A percentile compares a stretch with the other conserved stretches of the same genome.
These are phyloP conservation scores for Notiomystis cincta DNA, from an alignment of 2,113 vertebrate genomes.

Conservation along the genomic window DNA sequence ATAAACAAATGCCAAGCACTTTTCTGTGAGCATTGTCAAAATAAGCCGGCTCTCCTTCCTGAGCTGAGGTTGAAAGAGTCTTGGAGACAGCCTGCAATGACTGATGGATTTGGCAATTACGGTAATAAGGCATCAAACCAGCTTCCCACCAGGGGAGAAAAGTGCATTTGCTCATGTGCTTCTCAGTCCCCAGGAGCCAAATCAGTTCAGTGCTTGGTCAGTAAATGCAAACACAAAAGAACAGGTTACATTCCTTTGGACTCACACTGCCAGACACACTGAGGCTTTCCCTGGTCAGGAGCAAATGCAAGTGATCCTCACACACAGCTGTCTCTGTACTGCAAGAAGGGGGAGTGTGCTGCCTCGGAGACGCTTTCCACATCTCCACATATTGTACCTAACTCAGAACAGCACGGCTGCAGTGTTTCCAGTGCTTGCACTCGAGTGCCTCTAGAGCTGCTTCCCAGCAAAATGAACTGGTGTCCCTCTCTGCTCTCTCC, in stretches of 20 bases:
- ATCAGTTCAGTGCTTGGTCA: neutral
- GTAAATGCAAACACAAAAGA: neutral
- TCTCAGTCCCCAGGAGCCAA: neutral
- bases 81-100: neutral
- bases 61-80: neutral
- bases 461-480: neutral
- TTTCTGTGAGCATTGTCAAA: constrained; percentile 22
- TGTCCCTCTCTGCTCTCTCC: neutral
- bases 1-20: constrained; percentile 12
- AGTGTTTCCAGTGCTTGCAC: neutral
- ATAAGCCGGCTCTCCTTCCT: neutral
- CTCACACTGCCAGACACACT: neutral
- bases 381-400: neutral
- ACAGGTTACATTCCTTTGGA: neutral
- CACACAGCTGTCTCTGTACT: neutral
- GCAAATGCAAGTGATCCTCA: neutral
- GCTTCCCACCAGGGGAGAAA: neutral
- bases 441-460: constrained; percentile 45
- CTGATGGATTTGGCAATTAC: constrained; percentile 32
- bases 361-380: neutral
- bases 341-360: neutral
- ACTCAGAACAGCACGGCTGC: neutral
- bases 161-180: neutral
- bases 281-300: neutral
- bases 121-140: constrained; percentile 15